Base-by-base conservation (phyloP, 2,797 vertebrate genomes). In the Psittacula derbiana region DNA sequence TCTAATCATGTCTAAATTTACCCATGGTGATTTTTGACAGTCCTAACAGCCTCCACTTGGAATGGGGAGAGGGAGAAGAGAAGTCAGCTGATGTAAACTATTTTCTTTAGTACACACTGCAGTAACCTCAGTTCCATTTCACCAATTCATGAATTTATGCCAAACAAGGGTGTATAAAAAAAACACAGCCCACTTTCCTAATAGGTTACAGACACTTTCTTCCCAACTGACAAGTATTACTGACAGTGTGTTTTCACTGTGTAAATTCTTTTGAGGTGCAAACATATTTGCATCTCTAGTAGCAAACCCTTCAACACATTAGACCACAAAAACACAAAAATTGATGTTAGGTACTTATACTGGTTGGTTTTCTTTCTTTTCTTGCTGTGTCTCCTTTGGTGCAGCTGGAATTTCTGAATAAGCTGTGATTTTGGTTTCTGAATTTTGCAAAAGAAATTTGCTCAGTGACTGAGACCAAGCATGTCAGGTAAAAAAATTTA, bases 391-490 rank as follows among this genome's bases (percentile, higher is more conserved):
- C 71, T 87, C 31, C 40, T 36, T 41, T 93, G 47, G 17, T 58
- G 58, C 71, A 61, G 27, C 16, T 78, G 50, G 24, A 83, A 61
- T 30, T 58, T 92, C 47, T 80, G 53, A 91, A 88, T 23, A 82
- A 90, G 41, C 61, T 92, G 81, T 80, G 40, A 88, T 80, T 95
- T 82, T 88, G 25, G 43, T 57, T 50, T 62, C 36, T 64, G 41
- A 92, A 94, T 90, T 92, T 91, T 92, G 31, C 88, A 87, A 80
- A 91, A 82, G 70, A 97, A 91, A 90, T 83, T 91, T 88, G 47
- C 36, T 76, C 30, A 61, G 81, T 50, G 79, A 92, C 62, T 76
- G 43, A 79, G 62, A 80, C 71, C 8, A 0, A 61, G 71, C 16
- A 24, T 80, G 92, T 89, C 52, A 72, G 92, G 36, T 86, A 93